A percentile compares a stretch with the other conserved stretches of the same genome.
Evolutionary conservation across 2,888 invertebrate species (phyloP).

Genomic region (Altica lythri): DNA sequence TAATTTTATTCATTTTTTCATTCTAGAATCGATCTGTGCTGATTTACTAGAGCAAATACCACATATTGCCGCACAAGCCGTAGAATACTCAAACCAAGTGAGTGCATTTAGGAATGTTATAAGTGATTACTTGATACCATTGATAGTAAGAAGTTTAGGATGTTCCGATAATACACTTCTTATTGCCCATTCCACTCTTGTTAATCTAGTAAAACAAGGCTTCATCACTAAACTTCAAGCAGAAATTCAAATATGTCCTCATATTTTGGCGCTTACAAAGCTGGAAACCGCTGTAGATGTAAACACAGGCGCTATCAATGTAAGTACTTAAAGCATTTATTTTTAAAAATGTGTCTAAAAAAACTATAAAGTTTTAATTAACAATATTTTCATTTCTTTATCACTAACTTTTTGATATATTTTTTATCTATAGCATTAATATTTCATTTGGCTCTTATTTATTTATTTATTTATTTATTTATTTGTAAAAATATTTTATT

Average conservation of each 20-base stretch:
- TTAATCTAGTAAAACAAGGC: conserved; percentile 68
- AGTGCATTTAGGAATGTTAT: conserved; percentile 61
- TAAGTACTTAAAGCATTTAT: too few species aligned
- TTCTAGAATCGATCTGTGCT: conserved; percentile 64
- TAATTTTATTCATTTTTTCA: conserved; percentile 29
- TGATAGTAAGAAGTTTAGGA: conserved; percentile 66
- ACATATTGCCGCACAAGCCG: conserved; percentile 66
- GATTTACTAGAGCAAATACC: conserved; percentile 72
- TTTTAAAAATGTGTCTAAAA: too few species aligned
- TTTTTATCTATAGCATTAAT: too few species aligned
- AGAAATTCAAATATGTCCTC: conserved; percentile 68
- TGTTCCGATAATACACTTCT: conserved; percentile 68
- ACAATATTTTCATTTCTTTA: too few species aligned
- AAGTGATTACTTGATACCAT: conserved; percentile 64
- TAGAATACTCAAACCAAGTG: conserved; percentile 57
- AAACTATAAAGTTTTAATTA: too few species aligned
- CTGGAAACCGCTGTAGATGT: conserved; percentile 59
- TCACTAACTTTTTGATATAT: too few species aligned
- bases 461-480: too few species aligned
- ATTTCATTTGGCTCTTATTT: too few species aligned
- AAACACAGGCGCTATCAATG: conserved; percentile 62
- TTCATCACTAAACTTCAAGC: conserved; percentile 65
- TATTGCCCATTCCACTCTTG: conserved; percentile 66
- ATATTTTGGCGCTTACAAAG: conserved; percentile 63
- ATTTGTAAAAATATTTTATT: too few species aligned